Conservation (phyloP, 1,140 invertebrate genomes). For the Artemia franciscana region DNA sequence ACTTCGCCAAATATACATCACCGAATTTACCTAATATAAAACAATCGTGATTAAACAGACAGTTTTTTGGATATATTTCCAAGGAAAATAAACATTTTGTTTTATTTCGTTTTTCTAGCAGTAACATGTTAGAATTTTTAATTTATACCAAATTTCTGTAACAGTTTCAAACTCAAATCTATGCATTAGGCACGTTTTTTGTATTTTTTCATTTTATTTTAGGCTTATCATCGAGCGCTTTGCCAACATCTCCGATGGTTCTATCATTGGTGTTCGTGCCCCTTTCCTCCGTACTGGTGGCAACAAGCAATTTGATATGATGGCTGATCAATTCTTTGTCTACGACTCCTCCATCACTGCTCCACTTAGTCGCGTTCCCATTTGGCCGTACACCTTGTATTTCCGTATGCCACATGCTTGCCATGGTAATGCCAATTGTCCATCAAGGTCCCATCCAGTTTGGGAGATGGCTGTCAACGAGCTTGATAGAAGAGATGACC, state of each 20-base stretch:
- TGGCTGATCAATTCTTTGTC: constrained; percentile 80
- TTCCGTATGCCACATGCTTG: constrained; percentile 80
- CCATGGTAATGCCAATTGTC: constrained; percentile 76
- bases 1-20: too few relatives aligned
- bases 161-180: too few relatives aligned
- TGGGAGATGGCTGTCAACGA: constrained; percentile 95
- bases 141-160: too few relatives aligned
- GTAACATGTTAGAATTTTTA: too few relatives aligned
- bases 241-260: constrained; percentile 55
- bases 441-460: constrained; percentile 64
- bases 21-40: too few relatives aligned
- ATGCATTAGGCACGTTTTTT: too few relatives aligned
- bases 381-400: constrained; percentile 87
- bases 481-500: constrained; percentile 68
- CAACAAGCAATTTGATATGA: constrained; percentile 87
- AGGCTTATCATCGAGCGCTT: constrained; percentile 21
- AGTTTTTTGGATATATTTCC: too few relatives aligned
- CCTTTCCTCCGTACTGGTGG: constrained; percentile 75
- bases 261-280: constrained; percentile 63
- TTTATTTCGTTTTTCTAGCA: too few relatives aligned
- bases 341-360: constrained; percentile 85
- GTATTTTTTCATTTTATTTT: too few relatives aligned
- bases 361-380: constrained; percentile 57
- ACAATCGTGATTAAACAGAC: too few relatives aligned
- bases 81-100: too few relatives aligned